Base-by-base conservation (phyloP, 2,888 invertebrate species). In the Halictus quadricinctus region DNA sequence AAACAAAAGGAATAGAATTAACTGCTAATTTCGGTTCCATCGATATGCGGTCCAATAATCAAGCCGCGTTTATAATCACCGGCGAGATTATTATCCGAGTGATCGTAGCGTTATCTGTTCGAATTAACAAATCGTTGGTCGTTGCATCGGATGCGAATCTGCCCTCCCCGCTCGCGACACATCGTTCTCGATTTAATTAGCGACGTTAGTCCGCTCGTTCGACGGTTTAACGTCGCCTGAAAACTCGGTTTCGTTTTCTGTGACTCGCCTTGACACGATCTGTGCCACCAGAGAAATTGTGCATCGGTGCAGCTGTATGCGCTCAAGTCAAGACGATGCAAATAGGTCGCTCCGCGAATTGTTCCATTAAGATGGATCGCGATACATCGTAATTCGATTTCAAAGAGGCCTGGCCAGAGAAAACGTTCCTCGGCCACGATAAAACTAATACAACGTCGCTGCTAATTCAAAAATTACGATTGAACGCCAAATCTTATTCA, bases 261-360 rank as follows among this genome's bases (percentile, higher is more conserved):
- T 21, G 43, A 58, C 36, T 75, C 74, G 80, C 78, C 81, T 75
- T 80, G 76, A 54, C 79, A 86, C 79, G 70, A 75, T 77, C 29
- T 66, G 46, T n/a, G 12, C 25, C 64, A 78, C 54, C 79, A 72
- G 75, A 73, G 81, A 80, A 76, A 73, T 72, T 77, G 70, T 60
- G 48, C 70, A 84, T 81, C 86, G 83, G 83, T 54, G 73, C 86
- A 81, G 85, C 83, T 79, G 76, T 69, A 76, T 54, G 81, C 76
- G 74, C 80, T 88, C 79, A 76, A 80, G 82, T 69, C 82, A 86
- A 88, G 81, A 79, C 79, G 72, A 79, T 81, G 86, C 76, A 90
- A 90, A 91, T 87, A 74, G 86, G 88, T 90, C 90, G 84, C 76
- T 60, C 72, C 72, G 72, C 83, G 54, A 84, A 78, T 70, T 76